Evolutionary conservation across 2,113 vertebrate genomes (phyloP).

Genomic region (Tricholaema leucomelas): DNA sequence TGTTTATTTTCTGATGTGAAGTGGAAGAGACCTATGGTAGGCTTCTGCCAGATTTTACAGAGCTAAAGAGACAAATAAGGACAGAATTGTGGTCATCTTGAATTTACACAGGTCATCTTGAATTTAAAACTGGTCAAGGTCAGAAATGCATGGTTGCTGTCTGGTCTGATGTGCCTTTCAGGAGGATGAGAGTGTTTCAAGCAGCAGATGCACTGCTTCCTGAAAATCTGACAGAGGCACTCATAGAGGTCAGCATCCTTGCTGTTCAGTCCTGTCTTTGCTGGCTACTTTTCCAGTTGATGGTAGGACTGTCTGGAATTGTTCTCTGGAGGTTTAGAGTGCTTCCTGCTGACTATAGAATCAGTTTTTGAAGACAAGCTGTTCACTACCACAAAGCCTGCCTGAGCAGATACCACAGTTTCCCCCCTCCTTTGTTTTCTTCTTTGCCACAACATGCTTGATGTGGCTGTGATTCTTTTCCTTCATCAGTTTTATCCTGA

Average conservation of each 20-base stretch:
- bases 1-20: background rate
- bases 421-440: background rate
- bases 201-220: background rate
- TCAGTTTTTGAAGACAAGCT: background rate
- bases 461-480: background rate
- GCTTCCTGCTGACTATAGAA: background rate
- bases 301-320: background rate
- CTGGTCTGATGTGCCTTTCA: accelerated
- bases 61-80: background rate
- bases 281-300: background rate
- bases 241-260: background rate
- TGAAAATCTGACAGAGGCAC: background rate
- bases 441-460: background rate
- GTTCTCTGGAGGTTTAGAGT: background rate
- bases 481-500: background rate
- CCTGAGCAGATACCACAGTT: background rate
- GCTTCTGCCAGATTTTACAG: background rate
- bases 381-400: background rate
- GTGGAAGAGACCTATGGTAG: background rate
- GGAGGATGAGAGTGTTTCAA: accelerated
- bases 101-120: background rate
- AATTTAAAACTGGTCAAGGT: background rate
- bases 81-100: background rate
- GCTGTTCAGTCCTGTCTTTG: background rate
- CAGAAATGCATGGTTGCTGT: accelerated